A percentile compares a stretch with the other conserved stretches of the same genome.
phyloP scores from a whole-genome alignment of 2,113 vertebrate species.

The Nerophis ophidion region DNA sequence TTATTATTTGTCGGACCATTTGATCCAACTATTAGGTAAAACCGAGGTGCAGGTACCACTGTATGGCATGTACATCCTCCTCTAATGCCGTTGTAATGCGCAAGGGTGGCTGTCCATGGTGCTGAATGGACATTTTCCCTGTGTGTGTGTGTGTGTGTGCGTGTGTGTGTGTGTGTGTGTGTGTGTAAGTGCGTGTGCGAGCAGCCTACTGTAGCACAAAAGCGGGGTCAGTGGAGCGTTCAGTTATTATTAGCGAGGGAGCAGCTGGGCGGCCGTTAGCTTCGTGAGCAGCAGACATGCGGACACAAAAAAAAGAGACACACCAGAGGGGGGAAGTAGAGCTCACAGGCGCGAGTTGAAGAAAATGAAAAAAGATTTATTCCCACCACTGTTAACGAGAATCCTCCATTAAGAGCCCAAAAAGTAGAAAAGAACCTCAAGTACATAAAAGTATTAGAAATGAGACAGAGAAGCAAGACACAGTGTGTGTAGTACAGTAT shows the following conservation, averaged over 20 bases:
- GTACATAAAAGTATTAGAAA: conserved; percentile 82
- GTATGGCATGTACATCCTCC: too few species aligned
- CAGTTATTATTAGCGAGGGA: conserved; percentile 46
- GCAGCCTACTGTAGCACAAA: conserved; percentile 42
- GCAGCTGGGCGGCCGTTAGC: conserved; percentile 43
- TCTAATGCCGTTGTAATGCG: background rate
- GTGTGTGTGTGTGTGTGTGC: conserved; percentile 3
- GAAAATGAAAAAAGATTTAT: conserved; percentile 82
- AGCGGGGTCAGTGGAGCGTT: conserved; percentile 58
- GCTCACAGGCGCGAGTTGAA: conserved; percentile 56
- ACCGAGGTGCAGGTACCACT: too few species aligned
- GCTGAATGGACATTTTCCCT: conserved; percentile 35
- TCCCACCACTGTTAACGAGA: conserved; percentile 77
- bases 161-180: conserved; percentile 2
- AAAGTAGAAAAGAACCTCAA: conserved; percentile 86
- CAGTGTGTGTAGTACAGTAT: conserved; percentile 61
- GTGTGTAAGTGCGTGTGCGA: conserved; percentile 14
- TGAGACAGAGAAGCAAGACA: conserved; percentile 78
- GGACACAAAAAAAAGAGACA: conserved; percentile 24
- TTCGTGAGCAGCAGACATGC: conserved; percentile 48
- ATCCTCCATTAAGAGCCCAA: conserved; percentile 72
- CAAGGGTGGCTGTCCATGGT: conserved; percentile 53
- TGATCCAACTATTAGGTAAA: too few species aligned
- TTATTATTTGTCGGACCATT: too few species aligned
- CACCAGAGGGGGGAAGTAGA: conserved; percentile 34